phyloP scores from a whole-genome alignment of 2,888 invertebrate species.

The Temnothorax ravouxi region DNA sequence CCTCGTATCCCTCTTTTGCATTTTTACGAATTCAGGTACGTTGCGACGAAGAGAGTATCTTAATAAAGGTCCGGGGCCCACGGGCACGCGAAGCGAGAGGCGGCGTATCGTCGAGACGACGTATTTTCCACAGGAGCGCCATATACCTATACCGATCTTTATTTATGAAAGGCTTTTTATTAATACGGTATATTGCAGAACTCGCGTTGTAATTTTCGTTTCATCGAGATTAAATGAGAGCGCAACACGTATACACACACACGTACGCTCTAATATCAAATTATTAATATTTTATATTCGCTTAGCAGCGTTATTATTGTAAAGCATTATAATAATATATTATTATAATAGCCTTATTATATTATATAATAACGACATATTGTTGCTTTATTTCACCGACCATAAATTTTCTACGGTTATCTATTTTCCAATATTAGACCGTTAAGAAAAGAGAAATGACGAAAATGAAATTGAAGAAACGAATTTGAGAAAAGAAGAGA shows the following conservation, averaged over 20 bases:
- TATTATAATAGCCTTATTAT: background rate
- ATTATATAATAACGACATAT: background rate
- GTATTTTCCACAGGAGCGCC: conserved; percentile 4
- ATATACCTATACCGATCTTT: background rate
- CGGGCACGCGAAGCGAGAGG: conserved; percentile 5
- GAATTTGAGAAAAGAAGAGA: background rate
- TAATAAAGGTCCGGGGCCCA: background rate
- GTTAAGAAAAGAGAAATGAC: background rate
- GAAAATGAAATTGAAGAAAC: no score
- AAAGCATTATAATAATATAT: background rate
- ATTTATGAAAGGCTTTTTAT: conserved; percentile 18
- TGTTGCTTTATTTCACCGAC: background rate
- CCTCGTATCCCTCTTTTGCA: background rate
- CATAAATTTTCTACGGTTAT: background rate
- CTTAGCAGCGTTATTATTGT: conserved; percentile 1
- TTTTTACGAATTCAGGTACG: conserved; percentile 35
- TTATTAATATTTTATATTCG: conserved; percentile 14
- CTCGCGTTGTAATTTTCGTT: conserved; percentile 9
- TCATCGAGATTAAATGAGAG: conserved; percentile 24
- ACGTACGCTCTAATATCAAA: background rate
- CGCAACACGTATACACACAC: background rate
- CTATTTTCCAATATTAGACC: background rate
- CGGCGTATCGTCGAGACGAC: background rate
- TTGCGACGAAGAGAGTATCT: background rate
- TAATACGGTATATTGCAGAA: background rate